These are phyloP conservation scores for Paragorgia papillata DNA, from an alignment of 92 coral and sea anemone species.

Conservation along the genomic window DNA sequence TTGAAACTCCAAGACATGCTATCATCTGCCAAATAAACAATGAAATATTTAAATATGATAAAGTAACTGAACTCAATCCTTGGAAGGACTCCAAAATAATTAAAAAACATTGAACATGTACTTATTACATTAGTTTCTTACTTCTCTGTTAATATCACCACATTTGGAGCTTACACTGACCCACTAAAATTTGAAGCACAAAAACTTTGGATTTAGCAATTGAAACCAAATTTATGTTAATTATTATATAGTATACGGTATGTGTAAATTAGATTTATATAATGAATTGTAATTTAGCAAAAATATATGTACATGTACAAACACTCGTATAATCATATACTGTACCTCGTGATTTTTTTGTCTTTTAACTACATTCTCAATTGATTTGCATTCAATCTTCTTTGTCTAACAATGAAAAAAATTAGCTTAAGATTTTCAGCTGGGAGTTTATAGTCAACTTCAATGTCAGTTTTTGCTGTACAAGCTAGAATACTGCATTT, in stretches of 20 bases:
- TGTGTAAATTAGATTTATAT: too few species aligned
- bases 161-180: slow-evolving; percentile 83
- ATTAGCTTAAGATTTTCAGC: not conserved
- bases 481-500: not conserved
- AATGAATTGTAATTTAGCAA: too few species aligned
- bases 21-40: slow-evolving; percentile 71
- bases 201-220: too few species aligned
- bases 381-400: slow-evolving; percentile 69
- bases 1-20: slow-evolving; percentile 90
- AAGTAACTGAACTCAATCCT: too few species aligned
- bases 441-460: not conserved
- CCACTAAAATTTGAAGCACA: slow-evolving; percentile 56
- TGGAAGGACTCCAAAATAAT: too few species aligned
- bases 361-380: slow-evolving; percentile 80
- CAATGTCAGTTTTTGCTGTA: not conserved
- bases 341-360: slow-evolving; percentile 80
- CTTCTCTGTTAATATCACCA: slow-evolving; percentile 95
- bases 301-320: too few species aligned
- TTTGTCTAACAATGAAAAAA: slow-evolving; percentile 58
- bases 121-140: too few species aligned
- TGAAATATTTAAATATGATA: not conserved
- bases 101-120: too few species aligned
- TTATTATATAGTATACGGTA: too few species aligned
- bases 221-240: too few species aligned
- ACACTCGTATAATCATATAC: too few species aligned